Evolutionary conservation across 2,888 invertebrate species (phyloP).

Genomic region (Polia nebulosa): DNA sequence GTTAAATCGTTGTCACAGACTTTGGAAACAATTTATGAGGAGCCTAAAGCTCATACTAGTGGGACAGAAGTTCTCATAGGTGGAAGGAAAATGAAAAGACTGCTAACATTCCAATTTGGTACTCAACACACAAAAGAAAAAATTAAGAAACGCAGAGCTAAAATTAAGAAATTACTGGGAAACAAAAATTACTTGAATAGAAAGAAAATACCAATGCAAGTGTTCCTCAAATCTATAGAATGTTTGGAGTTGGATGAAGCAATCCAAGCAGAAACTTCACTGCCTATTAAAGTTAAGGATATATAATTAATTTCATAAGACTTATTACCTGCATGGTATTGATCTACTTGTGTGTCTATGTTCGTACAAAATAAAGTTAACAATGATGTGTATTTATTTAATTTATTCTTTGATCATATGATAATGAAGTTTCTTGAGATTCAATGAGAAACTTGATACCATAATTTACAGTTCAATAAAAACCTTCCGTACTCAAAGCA

Average conservation of each 20-base stretch:
- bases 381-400: slow-evolving; percentile 8
- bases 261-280: slow-evolving; percentile 76
- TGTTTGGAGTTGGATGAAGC: slow-evolving; percentile 87
- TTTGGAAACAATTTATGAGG: slow-evolving; percentile 92
- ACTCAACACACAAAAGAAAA: slow-evolving; percentile 90
- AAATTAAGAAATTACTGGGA: slow-evolving; percentile 90
- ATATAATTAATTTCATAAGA: slow-evolving; percentile 54
- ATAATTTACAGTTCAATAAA: slow-evolving; percentile 3
- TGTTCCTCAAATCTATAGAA: slow-evolving; percentile 90
- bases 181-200: slow-evolving; percentile 88
- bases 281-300: slow-evolving; percentile 67
- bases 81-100: slow-evolving; percentile 90
- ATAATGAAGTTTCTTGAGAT: not conserved
- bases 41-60: slow-evolving; percentile 86
- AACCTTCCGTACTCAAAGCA: too few relatives aligned
- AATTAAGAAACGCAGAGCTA: slow-evolving; percentile 91
- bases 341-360: slow-evolving; percentile 40
- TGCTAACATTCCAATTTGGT: slow-evolving; percentile 89
- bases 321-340: slow-evolving; percentile 73
- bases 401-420: slow-evolving; percentile 15
- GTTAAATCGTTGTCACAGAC: slow-evolving; percentile 88
- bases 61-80: slow-evolving; percentile 87
- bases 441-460: not conserved
- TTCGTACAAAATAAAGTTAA: slow-evolving; percentile 58
- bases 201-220: slow-evolving; percentile 90